These are phyloP conservation scores for Lemur catta DNA, from an alignment of 2,797 vertebrate species.

Conservation along the genomic window DNA sequence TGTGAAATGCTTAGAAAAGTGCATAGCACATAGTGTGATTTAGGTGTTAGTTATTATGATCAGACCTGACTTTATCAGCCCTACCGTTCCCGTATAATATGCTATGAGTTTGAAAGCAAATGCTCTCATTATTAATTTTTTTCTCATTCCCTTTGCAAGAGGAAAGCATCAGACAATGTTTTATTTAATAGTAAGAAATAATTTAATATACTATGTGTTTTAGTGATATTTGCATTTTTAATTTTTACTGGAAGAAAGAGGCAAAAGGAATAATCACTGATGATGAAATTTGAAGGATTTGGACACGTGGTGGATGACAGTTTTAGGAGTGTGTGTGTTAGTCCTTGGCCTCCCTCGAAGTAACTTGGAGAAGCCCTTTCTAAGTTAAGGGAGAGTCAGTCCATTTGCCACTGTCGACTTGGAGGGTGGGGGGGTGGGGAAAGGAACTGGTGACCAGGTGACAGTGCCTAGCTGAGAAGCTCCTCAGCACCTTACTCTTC, in stretches of 20 bases:
- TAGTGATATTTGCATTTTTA: not conserved
- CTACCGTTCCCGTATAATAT: not conserved
- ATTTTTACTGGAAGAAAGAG: slow-evolving; percentile 38
- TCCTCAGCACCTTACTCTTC: not conserved
- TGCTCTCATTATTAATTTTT: not conserved
- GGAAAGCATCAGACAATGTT: not conserved
- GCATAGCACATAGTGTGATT: not conserved
- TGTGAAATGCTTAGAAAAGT: not conserved
- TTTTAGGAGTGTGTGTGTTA: not conserved
- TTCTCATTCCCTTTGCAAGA: not conserved
- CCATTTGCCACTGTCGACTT: not conserved
- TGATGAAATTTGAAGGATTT: not conserved
- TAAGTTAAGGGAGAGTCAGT: not conserved
- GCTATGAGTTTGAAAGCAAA: not conserved
- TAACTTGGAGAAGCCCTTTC: not conserved
- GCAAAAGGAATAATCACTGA: not conserved
- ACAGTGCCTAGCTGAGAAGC: not conserved
- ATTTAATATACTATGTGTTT: not conserved
- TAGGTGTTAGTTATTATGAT: not conserved
- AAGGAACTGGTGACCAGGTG: not conserved
- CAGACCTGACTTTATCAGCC: not conserved
- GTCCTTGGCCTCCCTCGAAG: not conserved
- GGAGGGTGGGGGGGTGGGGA: not conserved
- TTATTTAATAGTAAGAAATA: not conserved
- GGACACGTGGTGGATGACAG: not conserved